Evolutionary conservation across 1,140 invertebrate genomes (phyloP).

Genomic region (Drosophila baimaii): DNA sequence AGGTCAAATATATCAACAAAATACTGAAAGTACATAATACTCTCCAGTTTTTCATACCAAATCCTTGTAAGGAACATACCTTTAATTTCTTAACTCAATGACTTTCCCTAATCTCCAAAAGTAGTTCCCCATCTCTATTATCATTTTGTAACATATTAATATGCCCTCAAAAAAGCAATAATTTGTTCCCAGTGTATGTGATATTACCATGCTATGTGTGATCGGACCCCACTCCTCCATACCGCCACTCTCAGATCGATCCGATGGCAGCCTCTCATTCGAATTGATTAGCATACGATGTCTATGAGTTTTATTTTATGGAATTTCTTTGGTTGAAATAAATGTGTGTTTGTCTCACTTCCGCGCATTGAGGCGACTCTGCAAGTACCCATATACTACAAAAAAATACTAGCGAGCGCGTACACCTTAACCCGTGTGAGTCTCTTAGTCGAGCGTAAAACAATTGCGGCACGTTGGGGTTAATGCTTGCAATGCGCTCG

Average conservation of each 20-base stretch:
- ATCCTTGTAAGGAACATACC: too few species aligned
- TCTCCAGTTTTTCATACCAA: too few species aligned
- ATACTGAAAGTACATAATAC: too few species aligned
- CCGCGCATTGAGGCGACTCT: constrained; percentile 16
- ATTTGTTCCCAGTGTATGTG: background rate
- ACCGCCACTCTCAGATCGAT: constrained; percentile 11
- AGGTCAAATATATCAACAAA: background rate
- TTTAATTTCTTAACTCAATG: too few species aligned
- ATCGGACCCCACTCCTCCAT: constrained; percentile 4
- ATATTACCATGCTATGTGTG: background rate
- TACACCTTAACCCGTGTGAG: constrained; percentile 23
- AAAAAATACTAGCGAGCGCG: background rate
- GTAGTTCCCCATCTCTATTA: too few species aligned
- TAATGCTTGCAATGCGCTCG: constrained; percentile 43
- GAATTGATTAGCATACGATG: constrained; percentile 62
- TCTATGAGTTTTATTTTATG: constrained; percentile 24
- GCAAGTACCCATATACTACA: too few species aligned
- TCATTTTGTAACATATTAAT: background rate
- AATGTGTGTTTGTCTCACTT: constrained; percentile 11
- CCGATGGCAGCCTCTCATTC: constrained; percentile 46
- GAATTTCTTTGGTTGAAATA: constrained; percentile 26
- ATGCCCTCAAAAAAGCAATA: background rate
- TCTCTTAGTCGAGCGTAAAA: constrained; percentile 37
- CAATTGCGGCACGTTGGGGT: constrained; percentile 49
- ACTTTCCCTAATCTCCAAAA: too few species aligned